Base-by-base conservation (phyloP, 2,113 vertebrate genomes). In the Malurus alboscapulatus region DNA sequence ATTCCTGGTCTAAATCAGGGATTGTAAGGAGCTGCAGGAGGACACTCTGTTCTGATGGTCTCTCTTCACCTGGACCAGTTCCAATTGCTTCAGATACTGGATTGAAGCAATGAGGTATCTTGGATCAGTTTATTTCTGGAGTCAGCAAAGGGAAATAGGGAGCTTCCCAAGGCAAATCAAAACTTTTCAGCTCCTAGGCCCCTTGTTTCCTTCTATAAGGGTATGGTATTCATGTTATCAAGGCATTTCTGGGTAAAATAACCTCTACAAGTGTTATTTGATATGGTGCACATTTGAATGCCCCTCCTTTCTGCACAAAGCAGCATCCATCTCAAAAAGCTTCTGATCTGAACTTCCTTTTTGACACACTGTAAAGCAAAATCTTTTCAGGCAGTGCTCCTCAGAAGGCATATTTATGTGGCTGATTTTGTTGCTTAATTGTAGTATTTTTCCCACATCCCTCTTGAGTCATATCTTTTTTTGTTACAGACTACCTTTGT, bases 401-500 rank as follows among this genome's bases (percentile, higher is more conserved):
- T 92, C 9, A 11, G 18, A 74, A 80, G 26, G n/a, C 19, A 77
- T 40, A 88, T 51, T 82, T 76, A 36, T 73, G 62, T 10, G 2
- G 25, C 20, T 90, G 32, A 54, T 73, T 76, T 79, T 93, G n/a
- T n/a, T n/a, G n/a, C n/a, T 80, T 83, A 90, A 80, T 74, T 94
- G 47, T 47, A 83, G 25, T 44, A 40, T 83, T 92, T 93, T 92
- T 14, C 72, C 62, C 47, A 74, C 29, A 74, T 73, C 34, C 27
- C 29, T 76, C 59, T 58, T 30, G 17, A 94, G 61, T 86, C 38
- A 59, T 24, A 47, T 62, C 8, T 47, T 77, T 27, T 27, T 79
- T 65, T 83, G 47, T 82, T 93, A 66, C 45, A 80, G 84, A 67
- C 32, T 17, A 30, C 72, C 61, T 87, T 58, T 30, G 13, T 7